phyloP scores from a whole-genome alignment of 2,113 vertebrate genomes.

The Oryzias woworae region DNA sequence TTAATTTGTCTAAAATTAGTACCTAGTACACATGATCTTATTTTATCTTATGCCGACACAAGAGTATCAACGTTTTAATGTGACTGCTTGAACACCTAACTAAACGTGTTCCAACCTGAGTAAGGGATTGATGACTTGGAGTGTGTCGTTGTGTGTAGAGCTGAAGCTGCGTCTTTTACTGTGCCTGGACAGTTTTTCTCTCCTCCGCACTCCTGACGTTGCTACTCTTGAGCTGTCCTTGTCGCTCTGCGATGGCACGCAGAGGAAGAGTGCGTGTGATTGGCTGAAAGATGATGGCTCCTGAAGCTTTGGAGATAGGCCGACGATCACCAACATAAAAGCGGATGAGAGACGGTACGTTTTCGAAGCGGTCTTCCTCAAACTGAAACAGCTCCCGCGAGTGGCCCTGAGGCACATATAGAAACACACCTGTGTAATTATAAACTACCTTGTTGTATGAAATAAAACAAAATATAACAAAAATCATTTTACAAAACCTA shows the following conservation, averaged over 20 bases:
- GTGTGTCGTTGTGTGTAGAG: constrained; percentile 34
- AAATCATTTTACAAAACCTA: too few species aligned
- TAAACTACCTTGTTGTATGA: not conserved
- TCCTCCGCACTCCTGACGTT: not conserved
- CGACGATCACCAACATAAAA: constrained; percentile 78
- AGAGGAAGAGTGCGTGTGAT: constrained; percentile 77
- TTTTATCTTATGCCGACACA: too few species aligned
- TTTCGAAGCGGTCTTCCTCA: constrained; percentile 87
- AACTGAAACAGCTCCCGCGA: constrained; percentile 85
- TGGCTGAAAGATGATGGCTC: constrained; percentile 82
- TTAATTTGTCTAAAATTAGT: too few species aligned
- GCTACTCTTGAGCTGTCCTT: constrained; percentile 17
- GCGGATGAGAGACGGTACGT: constrained; percentile 80
- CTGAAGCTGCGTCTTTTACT: constrained; percentile 76
- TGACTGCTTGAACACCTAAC: too few species aligned
- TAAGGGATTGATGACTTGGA: constrained; percentile 57
- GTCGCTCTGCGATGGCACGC: constrained; percentile 72
- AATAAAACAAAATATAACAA: too few species aligned
- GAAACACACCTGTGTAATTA: constrained; percentile 3
- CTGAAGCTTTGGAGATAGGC: constrained; percentile 80
- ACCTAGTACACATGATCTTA: too few species aligned
- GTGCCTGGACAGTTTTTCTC: constrained; percentile 13
- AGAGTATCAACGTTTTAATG: too few species aligned
- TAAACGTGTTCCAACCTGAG: constrained; percentile 47
- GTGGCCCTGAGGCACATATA: constrained; percentile 70